Conservation (phyloP, 2,888 invertebrate species). For the Amphipyra tragopoginis region DNA sequence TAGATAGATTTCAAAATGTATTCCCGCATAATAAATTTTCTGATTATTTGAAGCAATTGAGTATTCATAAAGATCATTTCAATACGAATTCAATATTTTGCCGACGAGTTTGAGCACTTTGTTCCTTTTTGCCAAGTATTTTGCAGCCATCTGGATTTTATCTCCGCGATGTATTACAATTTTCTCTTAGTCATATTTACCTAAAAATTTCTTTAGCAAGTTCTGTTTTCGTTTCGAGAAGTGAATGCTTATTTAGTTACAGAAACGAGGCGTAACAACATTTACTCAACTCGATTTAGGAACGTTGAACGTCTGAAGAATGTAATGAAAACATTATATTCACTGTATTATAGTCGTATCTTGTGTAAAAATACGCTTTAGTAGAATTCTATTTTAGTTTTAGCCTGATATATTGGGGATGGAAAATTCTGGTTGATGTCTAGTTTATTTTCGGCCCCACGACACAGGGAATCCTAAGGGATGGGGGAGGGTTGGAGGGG, state of each 20-base stretch:
- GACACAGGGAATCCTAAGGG: too few relatives aligned
- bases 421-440: neutral
- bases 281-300: constrained; percentile 75
- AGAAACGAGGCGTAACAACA: constrained; percentile 74
- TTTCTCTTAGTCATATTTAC: constrained; percentile 74
- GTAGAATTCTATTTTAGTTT: constrained; percentile 4
- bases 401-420: neutral
- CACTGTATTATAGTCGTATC: constrained; percentile 27
- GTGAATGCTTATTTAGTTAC: constrained; percentile 76
- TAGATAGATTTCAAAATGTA: constrained; percentile 39
- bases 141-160: constrained; percentile 75
- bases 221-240: constrained; percentile 74
- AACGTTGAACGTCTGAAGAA: constrained; percentile 77
- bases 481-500: too few relatives aligned
- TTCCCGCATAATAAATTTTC: constrained; percentile 49
- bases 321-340: constrained; percentile 65
- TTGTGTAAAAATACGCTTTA: constrained; percentile 5
- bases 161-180: constrained; percentile 73
- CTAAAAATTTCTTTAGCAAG: constrained; percentile 67
- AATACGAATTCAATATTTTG: constrained; percentile 67
- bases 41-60: constrained; percentile 64
- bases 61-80: constrained; percentile 65
- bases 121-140: constrained; percentile 67
- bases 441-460: too few relatives aligned
- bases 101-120: constrained; percentile 65